Evolutionary conservation across 2,888 invertebrate genomes (phyloP), one percentile per base, ranked within the genome.

Genomic region (Ommatoiulus sabulosus): DNA sequence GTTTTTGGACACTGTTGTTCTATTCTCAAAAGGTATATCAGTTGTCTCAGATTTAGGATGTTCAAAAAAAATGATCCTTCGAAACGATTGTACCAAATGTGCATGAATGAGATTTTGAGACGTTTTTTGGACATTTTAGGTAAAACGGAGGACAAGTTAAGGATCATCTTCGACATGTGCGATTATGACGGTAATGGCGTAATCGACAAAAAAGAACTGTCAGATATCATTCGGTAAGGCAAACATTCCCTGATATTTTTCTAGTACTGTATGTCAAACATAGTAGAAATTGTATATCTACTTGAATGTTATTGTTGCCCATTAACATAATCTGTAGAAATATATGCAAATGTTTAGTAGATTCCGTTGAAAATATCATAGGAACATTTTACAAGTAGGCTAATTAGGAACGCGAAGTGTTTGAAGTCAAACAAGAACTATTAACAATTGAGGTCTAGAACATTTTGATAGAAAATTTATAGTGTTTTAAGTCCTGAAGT

Each of bases 141-240:
- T 24, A 97, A 97, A 91, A 97, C 97, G 0, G 98, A 98, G 91
- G 97, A 98, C 92, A 98, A 98, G 91, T 93, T 98, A 57, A 94
- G 98, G 6, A 98, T 98, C 52, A 97, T 99, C 90, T 98, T 98
- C 92, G 97, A 98, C 92, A 98, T 99, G 98, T 98, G 98, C 91
- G 98, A 98, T 92, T 97, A 97, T 91, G 97, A 98, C 92, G 95
- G 97, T 20, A 97, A 97, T 91, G 97, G 98, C 0, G 97, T 97
- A 0, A 98, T 98, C 89, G 98, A 98, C 92, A 98, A 98, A 91
- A 96, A 95, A 1, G 98, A 98, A 92, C 94, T 99, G 35, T 97
- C 97, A 43, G 97, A 98, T 92, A 98, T 99, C 97, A 93, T 99
- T 91, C 94, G 97, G 35, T 91, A 89, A 89, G 35, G 15, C 63